Evolutionary conservation across 2,888 invertebrate genomes (phyloP), one percentile per base, ranked within the genome.

Genomic region (Zaprionus bogoriensis): DNA sequence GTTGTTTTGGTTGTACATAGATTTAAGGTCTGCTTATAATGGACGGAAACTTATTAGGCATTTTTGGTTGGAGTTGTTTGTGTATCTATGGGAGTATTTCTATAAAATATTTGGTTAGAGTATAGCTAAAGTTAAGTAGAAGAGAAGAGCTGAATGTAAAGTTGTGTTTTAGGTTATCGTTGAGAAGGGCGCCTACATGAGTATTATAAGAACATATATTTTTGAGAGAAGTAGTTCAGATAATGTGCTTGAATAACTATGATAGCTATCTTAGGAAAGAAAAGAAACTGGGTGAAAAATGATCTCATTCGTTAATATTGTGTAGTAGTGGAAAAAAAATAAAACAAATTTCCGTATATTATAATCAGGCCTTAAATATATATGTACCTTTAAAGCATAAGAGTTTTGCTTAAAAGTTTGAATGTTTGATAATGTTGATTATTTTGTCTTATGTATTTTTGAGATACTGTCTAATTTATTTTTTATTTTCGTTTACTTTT

Each of bases 1-100:
- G 45, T 47, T 60, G 28, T 55, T 61, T 61, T 62, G 67, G 70
- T 78, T 83, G 80, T 87, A 88, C 81, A 89, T 89, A 87, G 80
- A 87, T 87, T 89, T 90, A 90, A 90, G 90, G 90, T 90, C 90
- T 90, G 90, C 87, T 90, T 90, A 90, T 90, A 90, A 90, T 90
- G 90, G 90, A 90, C 90, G 90, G 90, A 90, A 90, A 90, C 88
- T 89, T 89, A 89, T 89, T 89, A 89, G 89, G 89, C 89, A 87
- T 88, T 75, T 75, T 66, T 66, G 77, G n/a, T 75, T 77, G 74
- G 62, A 71, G 71, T 74, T 67, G 46, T 63, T 71, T 12, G 51
- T 39, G 54, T 74, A 48, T 63, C 77, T 66, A 79, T 79, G 55
- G 77, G 73, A 70, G 53, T 75, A 63, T 58, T 61, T 52, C 54